These are phyloP conservation scores for Zeuzera pyrina DNA, from an alignment of 2,888 invertebrate genomes.

Conservation along the genomic window DNA sequence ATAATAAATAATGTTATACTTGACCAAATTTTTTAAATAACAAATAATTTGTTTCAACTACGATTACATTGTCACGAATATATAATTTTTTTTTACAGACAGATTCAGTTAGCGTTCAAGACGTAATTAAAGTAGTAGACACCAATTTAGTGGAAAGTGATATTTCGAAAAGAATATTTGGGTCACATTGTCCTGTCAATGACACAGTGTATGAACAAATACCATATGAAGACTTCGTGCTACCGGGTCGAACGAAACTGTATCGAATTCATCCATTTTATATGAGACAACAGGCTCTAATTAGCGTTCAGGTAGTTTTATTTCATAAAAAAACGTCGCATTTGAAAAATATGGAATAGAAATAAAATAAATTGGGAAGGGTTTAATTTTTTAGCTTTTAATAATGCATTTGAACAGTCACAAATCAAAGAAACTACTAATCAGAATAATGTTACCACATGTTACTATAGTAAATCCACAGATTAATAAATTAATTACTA, in stretches of 20 bases:
- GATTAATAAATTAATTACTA: no score
- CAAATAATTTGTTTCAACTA: no score
- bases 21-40: no score
- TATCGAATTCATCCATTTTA: conserved; percentile 68
- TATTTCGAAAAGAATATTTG: conserved; percentile 51
- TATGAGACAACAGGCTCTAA: conserved; percentile 36
- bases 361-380: no score
- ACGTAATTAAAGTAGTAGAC: conserved; percentile 40
- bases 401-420: no score
- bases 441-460: no score
- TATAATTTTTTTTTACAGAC: conserved; percentile 28
- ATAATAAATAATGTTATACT: no score
- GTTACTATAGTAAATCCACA: not conserved
- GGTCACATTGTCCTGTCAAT: conserved; percentile 50
- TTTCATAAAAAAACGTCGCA: no score
- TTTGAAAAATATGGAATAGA: no score
- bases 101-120: conserved; percentile 35
- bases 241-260: conserved; percentile 60
- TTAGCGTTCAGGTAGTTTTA: conserved; percentile 41
- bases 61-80: no score
- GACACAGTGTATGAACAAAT: conserved; percentile 42
- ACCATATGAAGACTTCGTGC: conserved; percentile 73
- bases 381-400: no score
- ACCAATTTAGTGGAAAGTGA: conserved; percentile 41
- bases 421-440: no score